Evolutionary conservation across 2,113 vertebrate genomes (phyloP).

Genomic region (Albula goreensis): DNA sequence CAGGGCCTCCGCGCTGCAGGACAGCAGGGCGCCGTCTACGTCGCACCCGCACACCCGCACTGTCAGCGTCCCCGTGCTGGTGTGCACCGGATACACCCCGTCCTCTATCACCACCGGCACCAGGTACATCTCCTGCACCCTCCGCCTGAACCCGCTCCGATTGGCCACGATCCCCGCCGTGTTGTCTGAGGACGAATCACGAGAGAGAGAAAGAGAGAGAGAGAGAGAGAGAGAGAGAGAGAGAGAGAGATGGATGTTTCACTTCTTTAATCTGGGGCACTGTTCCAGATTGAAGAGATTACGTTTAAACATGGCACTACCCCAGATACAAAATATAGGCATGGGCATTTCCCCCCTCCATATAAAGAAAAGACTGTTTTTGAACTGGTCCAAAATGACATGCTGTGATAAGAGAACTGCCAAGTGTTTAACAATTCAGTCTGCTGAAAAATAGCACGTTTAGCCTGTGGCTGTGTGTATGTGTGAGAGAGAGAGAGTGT

Average conservation of each 20-base stretch:
- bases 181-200: slow-evolving; percentile 81
- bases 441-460: too few relatives aligned
- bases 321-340: too few relatives aligned
- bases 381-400: too few relatives aligned
- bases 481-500: too few relatives aligned
- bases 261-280: too few relatives aligned
- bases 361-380: too few relatives aligned
- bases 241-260: too few relatives aligned
- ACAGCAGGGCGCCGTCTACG: slow-evolving; percentile 83
- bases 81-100: slow-evolving; percentile 88
- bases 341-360: too few relatives aligned
- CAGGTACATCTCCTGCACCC: slow-evolving; percentile 85
- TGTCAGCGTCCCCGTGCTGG: slow-evolving; percentile 92
- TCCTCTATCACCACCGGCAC: slow-evolving; percentile 90
- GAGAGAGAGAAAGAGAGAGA: background rate
- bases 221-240: background rate
- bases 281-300: background rate
- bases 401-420: too few relatives aligned
- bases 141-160: slow-evolving; percentile 84
- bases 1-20: slow-evolving; percentile 92
- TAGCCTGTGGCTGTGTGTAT: too few relatives aligned
- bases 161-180: slow-evolving; percentile 89
- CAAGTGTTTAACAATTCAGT: too few relatives aligned
- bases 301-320: background rate
- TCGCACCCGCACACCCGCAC: slow-evolving; percentile 93